Evolutionary conservation across 2,888 invertebrate species (phyloP).

Genomic region (Ernsta delagoae): DNA sequence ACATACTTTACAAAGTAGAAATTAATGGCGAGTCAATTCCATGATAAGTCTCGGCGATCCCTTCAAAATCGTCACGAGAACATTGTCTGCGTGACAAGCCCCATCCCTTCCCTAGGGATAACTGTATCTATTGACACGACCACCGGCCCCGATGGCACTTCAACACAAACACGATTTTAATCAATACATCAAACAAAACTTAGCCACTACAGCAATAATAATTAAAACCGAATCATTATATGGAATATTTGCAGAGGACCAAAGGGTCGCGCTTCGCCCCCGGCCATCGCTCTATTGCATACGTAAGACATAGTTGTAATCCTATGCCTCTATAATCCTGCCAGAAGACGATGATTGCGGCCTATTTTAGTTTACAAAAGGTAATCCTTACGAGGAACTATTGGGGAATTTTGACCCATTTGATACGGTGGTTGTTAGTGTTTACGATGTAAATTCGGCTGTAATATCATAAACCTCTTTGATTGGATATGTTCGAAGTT

Average conservation of each 20-base stretch:
- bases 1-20: constrained; percentile 25
- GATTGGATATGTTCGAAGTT: constrained; percentile 74
- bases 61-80: constrained; percentile 40
- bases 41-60: constrained; percentile 33
- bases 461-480: constrained; percentile 83
- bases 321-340: constrained; percentile 74
- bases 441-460: constrained; percentile 82
- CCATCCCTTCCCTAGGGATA: constrained; percentile 57
- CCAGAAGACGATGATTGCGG: constrained; percentile 82
- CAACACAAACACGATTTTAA: constrained; percentile 79
- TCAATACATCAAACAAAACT: constrained; percentile 84
- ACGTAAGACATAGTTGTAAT: constrained; percentile 60
- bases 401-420: constrained; percentile 72
- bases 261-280: constrained; percentile 63
- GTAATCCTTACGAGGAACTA: constrained; percentile 82
- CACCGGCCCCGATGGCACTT: constrained; percentile 68
- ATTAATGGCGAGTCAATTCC: constrained; percentile 27
- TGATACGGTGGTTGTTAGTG: constrained; percentile 65
- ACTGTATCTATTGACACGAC: constrained; percentile 65
- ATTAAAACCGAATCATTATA: constrained; percentile 84
- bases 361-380: constrained; percentile 84
- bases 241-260: constrained; percentile 82
- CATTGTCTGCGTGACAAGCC: constrained; percentile 44
- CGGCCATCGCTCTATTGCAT: constrained; percentile 59
- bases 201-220: constrained; percentile 80